Evolutionary conservation across 2,888 invertebrate genomes (phyloP).

Genomic region (Antitype chi): DNA sequence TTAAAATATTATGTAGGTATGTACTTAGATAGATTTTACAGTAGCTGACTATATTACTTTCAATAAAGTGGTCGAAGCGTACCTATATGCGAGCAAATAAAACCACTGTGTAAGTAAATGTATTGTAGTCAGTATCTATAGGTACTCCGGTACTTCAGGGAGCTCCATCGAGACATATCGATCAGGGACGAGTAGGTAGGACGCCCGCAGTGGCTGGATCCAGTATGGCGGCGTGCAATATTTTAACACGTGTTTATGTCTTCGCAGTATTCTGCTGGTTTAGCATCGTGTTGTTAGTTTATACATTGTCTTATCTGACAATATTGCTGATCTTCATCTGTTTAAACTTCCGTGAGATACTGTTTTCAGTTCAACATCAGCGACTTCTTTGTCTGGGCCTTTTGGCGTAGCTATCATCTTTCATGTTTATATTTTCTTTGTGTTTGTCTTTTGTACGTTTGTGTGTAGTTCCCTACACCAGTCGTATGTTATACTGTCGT

Average conservation of each 20-base stretch:
- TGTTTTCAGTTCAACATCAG: conserved; percentile 26
- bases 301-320: conserved; percentile 18
- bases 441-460: conserved; percentile 29
- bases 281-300: conserved; percentile 30
- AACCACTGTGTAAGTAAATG: conserved; percentile 10
- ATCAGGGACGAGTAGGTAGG: conserved; percentile 71
- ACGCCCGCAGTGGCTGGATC: conserved; percentile 52
- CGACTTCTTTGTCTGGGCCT: conserved; percentile 22
- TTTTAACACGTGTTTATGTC: conserved; percentile 52
- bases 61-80: conserved; percentile 9
- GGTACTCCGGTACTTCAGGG: conserved; percentile 61
- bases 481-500: conserved; percentile 55
- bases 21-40: neutral
- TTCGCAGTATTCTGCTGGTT: conserved; percentile 31
- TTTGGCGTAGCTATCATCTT: neutral
- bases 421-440: conserved; percentile 34
- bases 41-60: conserved; percentile 8
- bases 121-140: conserved; percentile 30
- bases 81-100: conserved; percentile 6
- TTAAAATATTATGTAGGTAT: neutral
- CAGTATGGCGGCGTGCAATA: conserved; percentile 48
- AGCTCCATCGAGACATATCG: conserved; percentile 83
- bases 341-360: conserved; percentile 38
- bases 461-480: conserved; percentile 9
- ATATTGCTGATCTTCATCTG: conserved; percentile 36